A percentile compares a stretch with the other conserved stretches of the same genome.
These are phyloP conservation scores for Sphaerodactylus townsendi DNA, from an alignment of 2,113 vertebrate species.

Conservation along the genomic window DNA sequence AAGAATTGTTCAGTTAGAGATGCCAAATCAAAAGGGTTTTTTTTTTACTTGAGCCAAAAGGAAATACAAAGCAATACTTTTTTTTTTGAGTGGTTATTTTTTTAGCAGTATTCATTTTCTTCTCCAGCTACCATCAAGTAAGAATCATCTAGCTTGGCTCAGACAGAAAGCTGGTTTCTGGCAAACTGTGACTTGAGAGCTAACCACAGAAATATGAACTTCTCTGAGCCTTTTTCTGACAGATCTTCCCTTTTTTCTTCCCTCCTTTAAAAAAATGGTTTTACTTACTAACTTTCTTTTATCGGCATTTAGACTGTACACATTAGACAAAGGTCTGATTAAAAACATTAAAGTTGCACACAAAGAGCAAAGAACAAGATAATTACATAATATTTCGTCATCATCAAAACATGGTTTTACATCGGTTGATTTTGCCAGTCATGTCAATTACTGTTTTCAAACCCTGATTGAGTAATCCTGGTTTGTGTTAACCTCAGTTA, in stretches of 20 bases:
- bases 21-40: not conserved
- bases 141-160: not conserved
- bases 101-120: not conserved
- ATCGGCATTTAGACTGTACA: too few species aligned
- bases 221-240: too few species aligned
- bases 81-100: not conserved
- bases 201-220: not conserved
- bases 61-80: not conserved
- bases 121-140: not conserved
- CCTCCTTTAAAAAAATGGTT: too few species aligned
- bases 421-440: not conserved
- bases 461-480: not conserved
- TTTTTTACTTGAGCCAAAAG: not conserved
- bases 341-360: too few species aligned
- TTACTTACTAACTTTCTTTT: too few species aligned
- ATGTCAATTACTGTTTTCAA: not conserved
- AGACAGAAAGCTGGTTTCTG: not conserved
- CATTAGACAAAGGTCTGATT: too few species aligned
- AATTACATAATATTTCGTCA: too few species aligned
- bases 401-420: not conserved
- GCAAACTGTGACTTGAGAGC: not conserved
- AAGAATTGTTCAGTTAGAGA: not conserved
- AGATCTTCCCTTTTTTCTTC: not conserved
- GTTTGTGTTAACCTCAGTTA: too few species aligned
- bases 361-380: too few species aligned